A percentile compares a stretch with the other conserved stretches of the same genome.
Evolutionary conservation across 2,797 vertebrate genomes (phyloP).

Genomic region (Psittacula echo): DNA sequence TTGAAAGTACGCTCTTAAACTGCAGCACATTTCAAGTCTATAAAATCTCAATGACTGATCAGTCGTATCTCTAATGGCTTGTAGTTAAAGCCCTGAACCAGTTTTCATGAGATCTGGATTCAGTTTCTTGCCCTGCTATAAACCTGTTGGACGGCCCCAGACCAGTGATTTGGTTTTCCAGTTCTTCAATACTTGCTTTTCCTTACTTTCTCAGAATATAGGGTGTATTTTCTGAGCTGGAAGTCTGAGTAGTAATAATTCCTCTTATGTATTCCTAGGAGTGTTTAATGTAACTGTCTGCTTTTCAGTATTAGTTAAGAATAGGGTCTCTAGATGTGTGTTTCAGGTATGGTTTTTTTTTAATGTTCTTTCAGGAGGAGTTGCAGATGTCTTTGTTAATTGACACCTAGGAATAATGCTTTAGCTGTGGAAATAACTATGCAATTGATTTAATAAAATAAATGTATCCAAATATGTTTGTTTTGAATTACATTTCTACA

Average conservation of each 20-base stretch:
- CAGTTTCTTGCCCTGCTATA: background rate
- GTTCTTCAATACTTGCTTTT: background rate
- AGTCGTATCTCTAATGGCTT: background rate
- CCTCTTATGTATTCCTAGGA: background rate
- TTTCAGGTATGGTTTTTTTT: background rate
- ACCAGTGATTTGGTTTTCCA: background rate
- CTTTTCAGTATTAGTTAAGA: background rate
- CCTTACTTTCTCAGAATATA: background rate
- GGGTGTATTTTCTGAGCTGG: background rate
- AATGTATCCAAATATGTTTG: slow-evolving; percentile 53
- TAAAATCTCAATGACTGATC: background rate
- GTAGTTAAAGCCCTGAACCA: background rate
- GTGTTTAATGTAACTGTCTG: background rate
- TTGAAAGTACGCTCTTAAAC: background rate
- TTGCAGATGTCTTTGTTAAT: background rate
- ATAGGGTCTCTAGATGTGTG: background rate
- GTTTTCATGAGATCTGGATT: background rate
- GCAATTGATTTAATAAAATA: slow-evolving; percentile 32
- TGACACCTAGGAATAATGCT: background rate
- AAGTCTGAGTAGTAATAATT: background rate
- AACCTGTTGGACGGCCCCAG: background rate
- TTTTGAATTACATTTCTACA: slow-evolving; percentile 44
- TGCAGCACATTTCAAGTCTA: background rate
- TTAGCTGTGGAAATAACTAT: slow-evolving; percentile 13
- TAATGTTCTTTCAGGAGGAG: background rate